Evolutionary conservation across 2,113 vertebrate genomes (phyloP).

Genomic region (Genyomyrus donnyi): DNA sequence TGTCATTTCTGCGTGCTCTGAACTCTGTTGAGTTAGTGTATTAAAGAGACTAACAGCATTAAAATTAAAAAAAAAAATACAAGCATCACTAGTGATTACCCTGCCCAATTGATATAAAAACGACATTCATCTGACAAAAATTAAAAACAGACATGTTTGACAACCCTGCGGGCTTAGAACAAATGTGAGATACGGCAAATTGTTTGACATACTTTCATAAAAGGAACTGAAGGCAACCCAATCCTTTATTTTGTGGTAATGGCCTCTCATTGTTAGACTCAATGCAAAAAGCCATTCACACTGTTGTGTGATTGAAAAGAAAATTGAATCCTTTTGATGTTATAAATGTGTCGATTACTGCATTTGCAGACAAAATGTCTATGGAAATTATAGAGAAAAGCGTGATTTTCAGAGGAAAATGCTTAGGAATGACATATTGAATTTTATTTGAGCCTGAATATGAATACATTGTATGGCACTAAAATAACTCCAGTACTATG

Average conservation of each 20-base stretch:
- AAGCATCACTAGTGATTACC: slow-evolving; percentile 68
- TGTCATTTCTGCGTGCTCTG: slow-evolving; percentile 46
- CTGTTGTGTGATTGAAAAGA: slow-evolving; percentile 91
- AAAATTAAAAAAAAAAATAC: slow-evolving; percentile 47
- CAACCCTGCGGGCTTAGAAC: slow-evolving; percentile 75
- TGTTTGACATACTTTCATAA: slow-evolving; percentile 84
- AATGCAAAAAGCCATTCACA: slow-evolving; percentile 91
- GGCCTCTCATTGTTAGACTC: slow-evolving; percentile 89
- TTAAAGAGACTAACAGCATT: slow-evolving; percentile 71
- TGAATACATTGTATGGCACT: slow-evolving; percentile 58
- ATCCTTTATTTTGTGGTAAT: slow-evolving; percentile 82
- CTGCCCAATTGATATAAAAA: slow-evolving; percentile 68
- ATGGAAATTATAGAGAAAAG: slow-evolving; percentile 93
- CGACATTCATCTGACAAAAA: slow-evolving; percentile 79
- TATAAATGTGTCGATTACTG: slow-evolving; percentile 97
- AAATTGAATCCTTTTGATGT: slow-evolving; percentile 98
- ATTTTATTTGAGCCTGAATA: slow-evolving; percentile 87
- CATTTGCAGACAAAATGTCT: slow-evolving; percentile 96
- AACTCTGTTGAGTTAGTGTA: slow-evolving; percentile 57
- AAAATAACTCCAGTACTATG: slow-evolving; percentile 53
- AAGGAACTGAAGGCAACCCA: slow-evolving; percentile 66
- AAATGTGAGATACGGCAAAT: slow-evolving; percentile 77
- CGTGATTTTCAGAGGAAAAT: slow-evolving; percentile 79
- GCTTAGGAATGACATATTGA: slow-evolving; percentile 88
- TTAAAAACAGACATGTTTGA: slow-evolving; percentile 75